These are phyloP conservation scores for Penelope pileata DNA, from an alignment of 2,113 vertebrate genomes.

Conservation along the genomic window DNA sequence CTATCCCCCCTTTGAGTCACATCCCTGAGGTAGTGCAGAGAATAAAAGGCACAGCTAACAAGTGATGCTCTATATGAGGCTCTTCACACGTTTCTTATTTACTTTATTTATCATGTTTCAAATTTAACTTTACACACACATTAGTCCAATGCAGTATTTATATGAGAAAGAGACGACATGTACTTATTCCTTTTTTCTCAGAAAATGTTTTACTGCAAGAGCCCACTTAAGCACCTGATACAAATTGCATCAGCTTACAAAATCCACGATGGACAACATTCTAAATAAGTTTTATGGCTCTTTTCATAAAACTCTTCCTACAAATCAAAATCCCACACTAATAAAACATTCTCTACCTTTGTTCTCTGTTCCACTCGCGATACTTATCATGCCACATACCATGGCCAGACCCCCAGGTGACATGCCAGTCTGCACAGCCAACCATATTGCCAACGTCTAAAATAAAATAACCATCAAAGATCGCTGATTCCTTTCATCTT, in stretches of 20 bases:
- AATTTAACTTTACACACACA: not conserved
- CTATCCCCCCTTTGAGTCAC: not conserved
- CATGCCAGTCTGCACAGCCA: not conserved
- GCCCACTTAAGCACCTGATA: not conserved
- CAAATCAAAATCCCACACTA: not conserved
- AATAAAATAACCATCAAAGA: not conserved
- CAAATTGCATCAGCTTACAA: not conserved
- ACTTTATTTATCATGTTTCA: not conserved
- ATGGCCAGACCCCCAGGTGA: not conserved
- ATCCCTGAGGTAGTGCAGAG: not conserved
- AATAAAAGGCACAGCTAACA: not conserved
- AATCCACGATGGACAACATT: not conserved
- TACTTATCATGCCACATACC: not conserved
- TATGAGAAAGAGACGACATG: not conserved
- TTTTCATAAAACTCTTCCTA: not conserved
- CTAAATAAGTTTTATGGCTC: not conserved
- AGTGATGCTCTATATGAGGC: not conserved
- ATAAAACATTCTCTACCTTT: not conserved
- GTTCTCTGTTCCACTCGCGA: not conserved
- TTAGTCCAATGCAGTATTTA: not conserved
- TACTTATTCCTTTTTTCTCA: not conserved
- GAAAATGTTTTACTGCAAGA: not conserved
- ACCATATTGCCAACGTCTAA: not conserved
- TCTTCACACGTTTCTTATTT: not conserved
- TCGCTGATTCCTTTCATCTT: not conserved